These are phyloP conservation scores for Anhinga anhinga DNA, from an alignment of 2,113 vertebrate genomes.

Conservation along the genomic window DNA sequence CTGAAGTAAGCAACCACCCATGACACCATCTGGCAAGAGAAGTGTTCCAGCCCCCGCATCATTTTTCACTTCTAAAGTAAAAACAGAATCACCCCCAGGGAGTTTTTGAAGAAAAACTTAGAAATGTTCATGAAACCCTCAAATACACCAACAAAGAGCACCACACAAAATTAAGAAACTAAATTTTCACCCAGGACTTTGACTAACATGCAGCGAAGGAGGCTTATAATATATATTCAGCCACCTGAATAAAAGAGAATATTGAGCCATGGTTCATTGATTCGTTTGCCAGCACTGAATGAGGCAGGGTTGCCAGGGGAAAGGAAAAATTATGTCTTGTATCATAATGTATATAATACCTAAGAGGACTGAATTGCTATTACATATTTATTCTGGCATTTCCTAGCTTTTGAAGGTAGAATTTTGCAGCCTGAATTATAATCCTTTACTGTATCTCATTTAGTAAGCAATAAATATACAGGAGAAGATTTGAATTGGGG, in stretches of 20 bases:
- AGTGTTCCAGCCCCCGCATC: rapidly evolving
- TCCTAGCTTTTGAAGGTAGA: conserved; percentile 3
- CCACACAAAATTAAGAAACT: not conserved
- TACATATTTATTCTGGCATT: conserved; percentile 19
- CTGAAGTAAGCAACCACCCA: not conserved
- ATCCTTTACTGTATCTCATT: conserved; percentile 3
- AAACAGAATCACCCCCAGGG: not conserved
- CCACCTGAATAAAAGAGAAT: not conserved
- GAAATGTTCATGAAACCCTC: not conserved
- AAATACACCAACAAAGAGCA: not conserved
- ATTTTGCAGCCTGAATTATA: not conserved
- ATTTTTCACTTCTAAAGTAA: not conserved
- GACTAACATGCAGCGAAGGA: not conserved
- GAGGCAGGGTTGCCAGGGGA: not conserved
- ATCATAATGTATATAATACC: not conserved
- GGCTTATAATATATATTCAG: not conserved
- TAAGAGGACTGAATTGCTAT: conserved; percentile 5
- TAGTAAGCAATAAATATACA: conserved; percentile 2
- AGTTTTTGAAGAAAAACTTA: not conserved
- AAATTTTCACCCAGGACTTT: not conserved
- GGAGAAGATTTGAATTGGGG: not conserved
- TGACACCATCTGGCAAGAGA: not conserved
- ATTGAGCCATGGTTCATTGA: not conserved
- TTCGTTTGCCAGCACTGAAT: not conserved
- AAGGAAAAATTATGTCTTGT: not conserved